Evolutionary conservation across 2,113 vertebrate species (phyloP), one percentile per base, ranked within the genome.

Genomic region (Ochotona curzoniae): DNA sequence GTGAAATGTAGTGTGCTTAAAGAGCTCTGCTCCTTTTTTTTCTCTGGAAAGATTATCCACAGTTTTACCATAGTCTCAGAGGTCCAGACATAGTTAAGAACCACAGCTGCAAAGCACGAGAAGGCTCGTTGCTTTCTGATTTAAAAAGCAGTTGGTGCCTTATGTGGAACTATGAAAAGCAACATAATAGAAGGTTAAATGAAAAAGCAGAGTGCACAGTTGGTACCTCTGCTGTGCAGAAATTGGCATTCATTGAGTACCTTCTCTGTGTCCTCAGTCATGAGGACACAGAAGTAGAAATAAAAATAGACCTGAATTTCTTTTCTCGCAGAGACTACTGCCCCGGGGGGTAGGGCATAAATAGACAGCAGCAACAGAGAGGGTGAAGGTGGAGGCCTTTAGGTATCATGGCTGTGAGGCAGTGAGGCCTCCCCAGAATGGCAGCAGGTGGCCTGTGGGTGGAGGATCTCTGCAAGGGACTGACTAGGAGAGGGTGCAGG

Each of bases 321-420:
- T 60, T 35, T 32, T 11, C 2, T n/a, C 30, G 1, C 0, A 26
- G 26, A 15, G 15, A 10, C 2, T 0, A 0, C 21, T 63, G 73
- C 47, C 47, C 7, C 5, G 14, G 4, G 32, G 21, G 7, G 28
- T 2, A 1, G 38, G 25, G 15, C 0, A 2, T 49, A 38, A 32
- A 63, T 5, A 49, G 38, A 32, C 4, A 3, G 0, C 2, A 32
- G 64, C 20, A 0, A 5, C 9, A 23, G n/a, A 21, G 17, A 2
- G 0, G 21, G 11, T 5, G 66, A 18, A 13, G 5, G 5, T 2
- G 13, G 66, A 54, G 38, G 80, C 21, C 5, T 1, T 17, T 44
- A 3, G n/a, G 51, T 23, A 47, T 44, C 38, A 44, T 44, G 38
- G 38, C 38, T 44, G 38, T 44, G 38, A 44, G 38, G 38, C 38